Conservation (phyloP, 2,888 invertebrate genomes). For the Fragum whitleyi region DNA sequence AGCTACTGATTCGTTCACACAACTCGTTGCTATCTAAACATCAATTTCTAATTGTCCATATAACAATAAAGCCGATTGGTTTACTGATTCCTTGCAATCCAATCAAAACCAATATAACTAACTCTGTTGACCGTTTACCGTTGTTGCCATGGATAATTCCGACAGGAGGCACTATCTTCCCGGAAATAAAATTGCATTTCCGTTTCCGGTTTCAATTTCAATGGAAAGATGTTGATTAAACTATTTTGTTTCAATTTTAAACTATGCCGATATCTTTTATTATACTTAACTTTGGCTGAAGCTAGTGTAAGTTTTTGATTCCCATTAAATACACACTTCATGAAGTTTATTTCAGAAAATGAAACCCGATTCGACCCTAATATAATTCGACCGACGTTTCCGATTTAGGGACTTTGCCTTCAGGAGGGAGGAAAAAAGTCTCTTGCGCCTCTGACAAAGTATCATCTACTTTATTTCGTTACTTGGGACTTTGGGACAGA, state of each 20-base stretch:
- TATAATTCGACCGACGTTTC: too few relatives aligned
- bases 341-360: too few relatives aligned
- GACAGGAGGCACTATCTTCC: conserved; percentile 26
- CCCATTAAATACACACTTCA: too few relatives aligned
- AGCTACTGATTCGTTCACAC: conserved; percentile 27
- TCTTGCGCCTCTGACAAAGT: too few relatives aligned
- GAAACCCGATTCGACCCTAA: too few relatives aligned
- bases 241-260: not conserved
- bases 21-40: conserved; percentile 73
- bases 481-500: too few relatives aligned
- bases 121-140: not conserved
- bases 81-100: conserved; percentile 15
- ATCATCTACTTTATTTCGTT: too few relatives aligned
- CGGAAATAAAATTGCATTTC: conserved; percentile 40
- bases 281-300: not conserved
- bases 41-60: conserved; percentile 6
- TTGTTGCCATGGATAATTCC: conserved; percentile 51
- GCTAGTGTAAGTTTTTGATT: not conserved
- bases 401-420: too few relatives aligned
- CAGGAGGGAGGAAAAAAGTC: too few relatives aligned
- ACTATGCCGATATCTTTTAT: not conserved
- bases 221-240: not conserved
- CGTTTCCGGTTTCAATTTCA: conserved; percentile 50
- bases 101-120: conserved; percentile 36
- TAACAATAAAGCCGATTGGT: conserved; percentile 36